These are phyloP conservation scores for Bucorvus abyssinicus DNA, from an alignment of 2,797 vertebrate genomes.

Conservation along the genomic window DNA sequence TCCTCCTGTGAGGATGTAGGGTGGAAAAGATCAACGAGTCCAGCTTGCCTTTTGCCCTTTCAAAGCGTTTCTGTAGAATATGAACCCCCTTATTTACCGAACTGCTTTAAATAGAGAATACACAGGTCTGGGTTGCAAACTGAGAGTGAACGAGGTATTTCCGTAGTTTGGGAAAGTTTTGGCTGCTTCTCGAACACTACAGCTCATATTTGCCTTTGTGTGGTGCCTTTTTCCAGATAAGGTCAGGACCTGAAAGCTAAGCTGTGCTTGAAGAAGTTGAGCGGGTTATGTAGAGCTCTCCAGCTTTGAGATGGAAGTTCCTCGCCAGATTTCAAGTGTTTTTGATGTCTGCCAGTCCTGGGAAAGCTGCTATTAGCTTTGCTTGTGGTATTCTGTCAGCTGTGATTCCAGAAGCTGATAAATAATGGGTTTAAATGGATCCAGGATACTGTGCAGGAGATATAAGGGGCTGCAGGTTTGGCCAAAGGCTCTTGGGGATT, in stretches of 20 bases:
- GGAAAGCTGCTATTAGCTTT: background rate
- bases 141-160: background rate
- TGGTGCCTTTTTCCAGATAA: conserved; percentile 11
- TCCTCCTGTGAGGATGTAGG: background rate
- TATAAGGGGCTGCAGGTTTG: background rate
- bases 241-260: conserved; percentile 8
- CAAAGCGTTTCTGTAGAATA: background rate
- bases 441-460: background rate
- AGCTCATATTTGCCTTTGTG: background rate
- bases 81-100: background rate
- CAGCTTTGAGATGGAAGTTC: background rate
- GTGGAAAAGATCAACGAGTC: background rate
- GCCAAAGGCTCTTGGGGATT: background rate
- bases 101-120: background rate
- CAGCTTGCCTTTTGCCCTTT: background rate
- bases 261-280: background rate
- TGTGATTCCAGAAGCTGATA: background rate
- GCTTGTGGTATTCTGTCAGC: background rate
- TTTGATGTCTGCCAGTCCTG: background rate
- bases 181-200: conserved; percentile 8
- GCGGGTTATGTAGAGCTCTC: background rate
- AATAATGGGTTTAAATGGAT: background rate
- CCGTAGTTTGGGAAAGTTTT: background rate
- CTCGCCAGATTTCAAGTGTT: background rate
- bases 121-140: background rate